phyloP scores from a whole-genome alignment of 2,113 vertebrate species.

The Syngnathoides biaculeatus region DNA sequence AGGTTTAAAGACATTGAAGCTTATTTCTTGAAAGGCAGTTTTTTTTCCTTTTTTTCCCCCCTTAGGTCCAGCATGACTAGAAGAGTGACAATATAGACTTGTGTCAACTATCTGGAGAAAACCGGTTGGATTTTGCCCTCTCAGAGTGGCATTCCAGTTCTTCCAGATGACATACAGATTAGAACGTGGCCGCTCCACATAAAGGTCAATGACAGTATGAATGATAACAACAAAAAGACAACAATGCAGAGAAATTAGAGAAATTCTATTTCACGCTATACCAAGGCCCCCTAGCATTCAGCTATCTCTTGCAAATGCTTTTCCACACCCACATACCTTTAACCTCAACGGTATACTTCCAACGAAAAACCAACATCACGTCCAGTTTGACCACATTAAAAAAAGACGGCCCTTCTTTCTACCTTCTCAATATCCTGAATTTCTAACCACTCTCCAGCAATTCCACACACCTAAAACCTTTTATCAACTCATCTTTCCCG shows the following conservation, averaged over 20 bases:
- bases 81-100: background rate
- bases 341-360: background rate
- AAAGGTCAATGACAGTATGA: background rate
- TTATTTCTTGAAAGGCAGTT: background rate
- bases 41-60: background rate
- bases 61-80: background rate
- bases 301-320: background rate
- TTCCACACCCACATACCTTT: background rate
- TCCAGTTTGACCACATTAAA: constrained; percentile 1
- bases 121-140: background rate
- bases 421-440: background rate
- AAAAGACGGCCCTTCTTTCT: constrained; percentile 1
- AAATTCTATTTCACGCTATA: no score
- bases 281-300: background rate
- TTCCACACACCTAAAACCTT: constrained; percentile 13
- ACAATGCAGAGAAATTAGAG: background rate
- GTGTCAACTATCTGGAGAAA: background rate
- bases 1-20: background rate
- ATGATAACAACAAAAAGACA: background rate
- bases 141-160: background rate
- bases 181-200: background rate
- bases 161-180: background rate
- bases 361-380: constrained; percentile 13
- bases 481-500: no score
- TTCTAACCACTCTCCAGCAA: background rate